These are phyloP conservation scores for Mayetiola destructor DNA, from an alignment of 2,888 invertebrate genomes.

Conservation along the genomic window DNA sequence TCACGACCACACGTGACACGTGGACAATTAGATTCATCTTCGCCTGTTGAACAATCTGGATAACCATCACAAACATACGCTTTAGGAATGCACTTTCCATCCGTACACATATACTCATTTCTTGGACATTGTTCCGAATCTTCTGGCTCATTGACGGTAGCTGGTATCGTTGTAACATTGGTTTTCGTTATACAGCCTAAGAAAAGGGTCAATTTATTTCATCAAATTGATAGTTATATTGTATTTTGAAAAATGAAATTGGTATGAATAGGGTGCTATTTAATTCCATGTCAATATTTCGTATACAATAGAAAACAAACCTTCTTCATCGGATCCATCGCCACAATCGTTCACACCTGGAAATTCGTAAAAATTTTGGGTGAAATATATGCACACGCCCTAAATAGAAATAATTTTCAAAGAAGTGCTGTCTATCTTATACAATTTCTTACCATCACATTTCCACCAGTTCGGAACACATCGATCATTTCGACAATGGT, in stretches of 20 bases:
- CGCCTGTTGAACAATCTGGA: conserved; percentile 43
- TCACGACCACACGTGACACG: conserved; percentile 30
- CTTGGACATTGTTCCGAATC: conserved; percentile 30
- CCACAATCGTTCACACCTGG: conserved; percentile 63
- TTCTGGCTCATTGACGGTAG: conserved; percentile 24
- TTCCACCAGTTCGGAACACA: conserved; percentile 70
- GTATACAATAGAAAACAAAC: too few species aligned
- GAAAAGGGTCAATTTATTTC: conserved; percentile 63
- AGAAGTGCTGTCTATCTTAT: too few species aligned
- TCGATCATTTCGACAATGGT: conserved; percentile 51
- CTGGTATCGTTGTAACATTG: conserved; percentile 23
- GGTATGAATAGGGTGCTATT: too few species aligned
- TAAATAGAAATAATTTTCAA: neutral
- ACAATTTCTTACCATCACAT: conserved; percentile 41
- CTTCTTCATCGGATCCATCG: conserved; percentile 3
- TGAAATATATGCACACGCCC: neutral
- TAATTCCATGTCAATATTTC: too few species aligned
- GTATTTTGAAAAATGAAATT: too few species aligned
- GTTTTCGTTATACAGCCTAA: conserved; percentile 38
- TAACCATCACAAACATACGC: conserved; percentile 39
- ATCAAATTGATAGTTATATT: too few species aligned
- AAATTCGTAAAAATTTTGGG: conserved; percentile 14
- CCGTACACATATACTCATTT: conserved; percentile 22
- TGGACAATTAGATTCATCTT: conserved; percentile 45
- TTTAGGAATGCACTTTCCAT: conserved; percentile 43